Base-by-base conservation (phyloP, 2,113 vertebrate species). In the Thunnus maccoyii region DNA sequence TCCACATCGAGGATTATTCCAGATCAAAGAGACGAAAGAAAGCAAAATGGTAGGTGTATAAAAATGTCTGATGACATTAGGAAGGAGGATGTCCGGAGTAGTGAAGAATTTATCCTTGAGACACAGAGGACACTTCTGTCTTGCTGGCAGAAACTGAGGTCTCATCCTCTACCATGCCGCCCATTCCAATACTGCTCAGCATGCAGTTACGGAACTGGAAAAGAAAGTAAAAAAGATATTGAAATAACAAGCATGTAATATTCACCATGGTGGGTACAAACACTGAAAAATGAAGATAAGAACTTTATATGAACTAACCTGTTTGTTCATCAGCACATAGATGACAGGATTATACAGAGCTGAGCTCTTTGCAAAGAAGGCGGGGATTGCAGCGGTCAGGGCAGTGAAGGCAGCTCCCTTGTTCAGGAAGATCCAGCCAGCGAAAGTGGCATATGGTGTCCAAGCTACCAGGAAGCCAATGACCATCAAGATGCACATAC, bases 301-400 rank as follows among this genome's bases (percentile, higher is more conserved):
- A 41, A 9, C 36, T 41, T 7, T 8, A 41, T 9, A 41, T 41
- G 7, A 30, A 63, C 90, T 30, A 71, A 97, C 96, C 95, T 96
- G 96, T 78, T 96, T 96, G 92, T 95, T 95, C 52, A 95, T 54
- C 80, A 95, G 85, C 63, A 95, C 93, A 52, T 95, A 95, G 83
- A 95, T 94, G 3, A 94, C 0, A 3, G 93, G 89, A 67, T 94
- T 95, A 65, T 94, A 96, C 68, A 97, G 80, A 10, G 94, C 95
- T 25, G 96, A 97, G 88, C 93, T 96, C 94, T 97, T 96, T 75
- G 96, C 94, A 91, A 96, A 96, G 92, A 96, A 96, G 75, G 96
- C 87, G 50, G 96, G 96, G 60, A 96, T 60, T 55, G 95, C 80
- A 91, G 92, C 94, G 81, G 93, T 80, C 1, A 91, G 76, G 73